Conservation (phyloP, 2,888 invertebrate species). For the Sminthurinus aureus region DNA sequence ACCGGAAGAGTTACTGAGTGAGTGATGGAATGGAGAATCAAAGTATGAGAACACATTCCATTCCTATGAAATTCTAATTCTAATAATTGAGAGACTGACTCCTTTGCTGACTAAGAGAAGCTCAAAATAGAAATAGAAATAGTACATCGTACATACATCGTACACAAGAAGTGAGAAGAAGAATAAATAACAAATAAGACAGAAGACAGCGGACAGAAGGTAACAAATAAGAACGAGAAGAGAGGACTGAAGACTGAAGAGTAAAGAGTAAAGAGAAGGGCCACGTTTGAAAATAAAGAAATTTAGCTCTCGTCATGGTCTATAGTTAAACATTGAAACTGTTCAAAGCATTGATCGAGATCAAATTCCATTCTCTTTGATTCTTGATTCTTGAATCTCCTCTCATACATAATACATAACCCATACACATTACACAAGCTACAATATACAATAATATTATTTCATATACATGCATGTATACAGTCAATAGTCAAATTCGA, state of each 20-base stretch:
- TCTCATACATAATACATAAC: too few species aligned
- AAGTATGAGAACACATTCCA: too few species aligned
- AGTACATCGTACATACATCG: not conserved
- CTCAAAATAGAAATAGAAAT: not conserved
- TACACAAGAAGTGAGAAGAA: not conserved
- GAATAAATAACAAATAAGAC: not conserved
- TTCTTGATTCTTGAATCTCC: not conserved
- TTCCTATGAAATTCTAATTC: too few species aligned
- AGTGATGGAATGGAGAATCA: too few species aligned
- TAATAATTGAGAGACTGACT: too few species aligned
- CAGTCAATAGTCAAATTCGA: not conserved
- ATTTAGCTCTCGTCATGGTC: conserved; percentile 18
- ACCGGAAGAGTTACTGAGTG: too few species aligned
- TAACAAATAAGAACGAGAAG: not conserved
- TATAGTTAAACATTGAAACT: not conserved
- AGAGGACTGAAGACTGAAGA: not conserved
- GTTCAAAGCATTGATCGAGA: conserved; percentile 13
- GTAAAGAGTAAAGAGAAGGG: not conserved
- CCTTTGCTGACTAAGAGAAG: not conserved
- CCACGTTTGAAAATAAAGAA: not conserved
- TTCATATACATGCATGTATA: too few species aligned
- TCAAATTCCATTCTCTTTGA: conserved; percentile 10
- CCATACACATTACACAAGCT: too few species aligned
- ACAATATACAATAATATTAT: too few species aligned
- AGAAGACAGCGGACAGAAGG: not conserved